These are phyloP conservation scores for Pollenia angustigena DNA, from an alignment of 2,888 invertebrate species.

Conservation along the genomic window DNA sequence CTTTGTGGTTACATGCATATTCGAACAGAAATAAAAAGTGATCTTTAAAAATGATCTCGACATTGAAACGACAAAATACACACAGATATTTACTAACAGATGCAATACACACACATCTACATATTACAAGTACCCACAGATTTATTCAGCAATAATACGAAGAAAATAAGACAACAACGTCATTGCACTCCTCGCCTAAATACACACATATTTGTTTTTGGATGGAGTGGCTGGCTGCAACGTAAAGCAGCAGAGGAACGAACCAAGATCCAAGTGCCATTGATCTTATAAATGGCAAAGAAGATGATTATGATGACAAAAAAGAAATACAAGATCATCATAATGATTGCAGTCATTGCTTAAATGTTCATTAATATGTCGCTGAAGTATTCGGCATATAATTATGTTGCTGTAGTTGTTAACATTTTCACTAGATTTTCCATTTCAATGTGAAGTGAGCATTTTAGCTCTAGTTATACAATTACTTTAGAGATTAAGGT, in stretches of 20 bases:
- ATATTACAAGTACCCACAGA: slow-evolving; percentile 45
- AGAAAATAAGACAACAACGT: slow-evolving; percentile 47
- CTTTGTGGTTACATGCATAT: slow-evolving; percentile 62
- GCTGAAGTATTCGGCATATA: slow-evolving; percentile 4
- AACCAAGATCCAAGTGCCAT: slow-evolving; percentile 55
- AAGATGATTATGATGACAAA: slow-evolving; percentile 22
- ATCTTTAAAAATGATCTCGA: slow-evolving; percentile 72
- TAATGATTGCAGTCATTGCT: slow-evolving; percentile 22
- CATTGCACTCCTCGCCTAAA: slow-evolving; percentile 69
- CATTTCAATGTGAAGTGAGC: slow-evolving; percentile 63
- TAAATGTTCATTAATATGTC: slow-evolving; percentile 25
- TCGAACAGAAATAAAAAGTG: slow-evolving; percentile 68
- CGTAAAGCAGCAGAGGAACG: slow-evolving; percentile 5
- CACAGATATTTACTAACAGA: slow-evolving; percentile 24
- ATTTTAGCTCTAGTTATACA: slow-evolving; percentile 18
- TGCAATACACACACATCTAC: not conserved
- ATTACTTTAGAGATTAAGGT: not conserved
- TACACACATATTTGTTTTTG: slow-evolving; percentile 36
- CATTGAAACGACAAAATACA: slow-evolving; percentile 70
- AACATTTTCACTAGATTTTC: slow-evolving; percentile 68
- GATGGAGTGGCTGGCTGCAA: not conserved
- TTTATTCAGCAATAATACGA: slow-evolving; percentile 28
- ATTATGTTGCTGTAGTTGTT: slow-evolving; percentile 49
- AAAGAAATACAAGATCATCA: slow-evolving; percentile 54
- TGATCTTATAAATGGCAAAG: slow-evolving; percentile 56